These are phyloP conservation scores for Delphinus delphis DNA, from an alignment of 2,113 vertebrate species.

Conservation along the genomic window DNA sequence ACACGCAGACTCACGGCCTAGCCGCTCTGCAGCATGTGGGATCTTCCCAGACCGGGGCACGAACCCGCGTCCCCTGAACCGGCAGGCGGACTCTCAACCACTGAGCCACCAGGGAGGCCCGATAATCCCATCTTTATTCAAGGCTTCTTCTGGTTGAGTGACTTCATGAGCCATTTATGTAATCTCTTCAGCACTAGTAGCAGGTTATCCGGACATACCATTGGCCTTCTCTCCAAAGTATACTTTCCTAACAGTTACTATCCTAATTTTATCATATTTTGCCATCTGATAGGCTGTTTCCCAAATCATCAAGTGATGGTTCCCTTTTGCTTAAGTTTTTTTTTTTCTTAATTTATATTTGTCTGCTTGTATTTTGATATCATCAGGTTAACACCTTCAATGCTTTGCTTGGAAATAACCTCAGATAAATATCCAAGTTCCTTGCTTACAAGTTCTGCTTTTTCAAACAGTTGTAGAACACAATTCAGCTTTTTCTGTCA, in stretches of 20 bases:
- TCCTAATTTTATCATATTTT: not conserved
- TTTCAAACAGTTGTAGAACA: not conserved
- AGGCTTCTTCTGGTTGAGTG: not conserved
- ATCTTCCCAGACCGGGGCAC: too few species aligned
- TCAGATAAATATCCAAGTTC: not conserved
- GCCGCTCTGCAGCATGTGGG: too few species aligned
- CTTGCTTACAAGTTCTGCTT: not conserved
- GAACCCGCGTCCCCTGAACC: too few species aligned
- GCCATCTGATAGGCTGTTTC: not conserved
- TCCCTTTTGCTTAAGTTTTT: not conserved
- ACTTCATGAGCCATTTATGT: not conserved
- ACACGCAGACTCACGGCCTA: too few species aligned
- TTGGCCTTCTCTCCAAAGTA: not conserved
- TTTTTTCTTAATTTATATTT: not conserved
- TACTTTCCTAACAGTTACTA: not conserved
- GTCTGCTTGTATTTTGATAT: not conserved
- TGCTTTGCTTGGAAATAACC: not conserved
- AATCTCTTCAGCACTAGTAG: not conserved
- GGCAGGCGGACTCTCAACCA: too few species aligned
- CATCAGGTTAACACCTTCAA: not conserved
- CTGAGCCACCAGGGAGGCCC: too few species aligned
- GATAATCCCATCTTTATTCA: not conserved
- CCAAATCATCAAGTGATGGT: not conserved
- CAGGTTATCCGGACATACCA: fast-evolving
- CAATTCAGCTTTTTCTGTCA: not conserved